Percentiles rank a stretch among this genome's conserved stretches.
Evolutionary conservation across 2,113 vertebrate species (phyloP).

Genomic region (Eudyptes chrysolophus): DNA sequence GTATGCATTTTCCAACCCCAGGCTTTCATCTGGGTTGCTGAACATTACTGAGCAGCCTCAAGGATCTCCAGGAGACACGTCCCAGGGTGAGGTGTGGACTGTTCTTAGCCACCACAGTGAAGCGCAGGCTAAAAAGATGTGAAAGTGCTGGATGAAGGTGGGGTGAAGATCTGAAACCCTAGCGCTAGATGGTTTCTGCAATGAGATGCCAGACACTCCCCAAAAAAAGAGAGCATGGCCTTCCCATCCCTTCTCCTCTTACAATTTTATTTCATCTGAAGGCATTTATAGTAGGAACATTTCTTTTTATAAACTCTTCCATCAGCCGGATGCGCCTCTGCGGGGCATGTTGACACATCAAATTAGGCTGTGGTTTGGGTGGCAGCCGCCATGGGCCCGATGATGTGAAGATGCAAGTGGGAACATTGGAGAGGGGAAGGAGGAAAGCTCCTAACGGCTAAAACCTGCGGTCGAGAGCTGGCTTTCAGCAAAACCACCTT

Average conservation of each 20-base stretch:
- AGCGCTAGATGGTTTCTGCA: neutral
- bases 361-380: slow-evolving; percentile 46
- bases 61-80: neutral
- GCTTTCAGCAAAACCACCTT: neutral
- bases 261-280: neutral
- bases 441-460: neutral
- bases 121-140: neutral
- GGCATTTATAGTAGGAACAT: neutral
- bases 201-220: neutral
- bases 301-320: slow-evolving; percentile 26
- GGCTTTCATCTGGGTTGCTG: neutral
- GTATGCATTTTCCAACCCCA: neutral
- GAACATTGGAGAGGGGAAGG: neutral
- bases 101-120: accelerated
- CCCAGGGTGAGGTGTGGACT: accelerated
- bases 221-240: neutral
- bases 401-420: neutral
- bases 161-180: neutral
- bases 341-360: neutral
- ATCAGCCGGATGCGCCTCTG: neutral
- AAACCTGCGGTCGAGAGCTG: neutral
- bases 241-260: neutral
- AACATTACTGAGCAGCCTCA: neutral
- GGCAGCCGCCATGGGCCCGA: neutral
- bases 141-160: neutral